Percentiles rank a stretch among this genome's conserved stretches.
Evolutionary conservation across 2,888 invertebrate species (phyloP).

Genomic region (Synanthedon vespiformis): DNA sequence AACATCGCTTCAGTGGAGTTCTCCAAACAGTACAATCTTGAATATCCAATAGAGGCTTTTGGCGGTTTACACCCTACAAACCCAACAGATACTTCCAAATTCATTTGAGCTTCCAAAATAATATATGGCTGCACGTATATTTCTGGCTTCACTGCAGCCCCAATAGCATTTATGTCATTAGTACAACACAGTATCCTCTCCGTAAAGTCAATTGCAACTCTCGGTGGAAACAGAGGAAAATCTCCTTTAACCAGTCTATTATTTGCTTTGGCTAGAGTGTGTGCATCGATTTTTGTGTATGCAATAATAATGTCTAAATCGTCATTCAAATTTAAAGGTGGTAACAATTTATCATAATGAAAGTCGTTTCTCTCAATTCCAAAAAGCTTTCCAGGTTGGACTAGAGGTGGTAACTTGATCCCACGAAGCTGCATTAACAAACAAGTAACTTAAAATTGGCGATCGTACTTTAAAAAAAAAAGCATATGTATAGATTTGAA

Average conservation of each 20-base stretch:
- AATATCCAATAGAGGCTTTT: slow-evolving; percentile 20
- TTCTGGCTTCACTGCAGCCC: slow-evolving; percentile 18
- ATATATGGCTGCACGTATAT: slow-evolving; percentile 28
- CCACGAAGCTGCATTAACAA: slow-evolving; percentile 35
- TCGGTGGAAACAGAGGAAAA: slow-evolving; percentile 40
- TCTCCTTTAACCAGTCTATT: slow-evolving; percentile 39
- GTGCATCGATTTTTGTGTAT: slow-evolving; percentile 40
- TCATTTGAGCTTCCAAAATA: slow-evolving; percentile 48
- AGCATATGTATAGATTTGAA: too few relatives aligned
- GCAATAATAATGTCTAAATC: slow-evolving; percentile 40
- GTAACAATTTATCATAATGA: slow-evolving; percentile 18
- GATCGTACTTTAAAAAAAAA: too few relatives aligned
- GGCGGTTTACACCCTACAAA: slow-evolving; percentile 42
- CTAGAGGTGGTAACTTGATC: slow-evolving; percentile 11
- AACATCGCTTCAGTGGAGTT: slow-evolving; percentile 17
- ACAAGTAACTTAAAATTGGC: slow-evolving; percentile 1
- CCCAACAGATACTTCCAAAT: slow-evolving; percentile 44
- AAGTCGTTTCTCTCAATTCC: slow-evolving; percentile 35
- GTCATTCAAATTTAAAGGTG: slow-evolving; percentile 12
- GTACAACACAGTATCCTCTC: slow-evolving; percentile 38
- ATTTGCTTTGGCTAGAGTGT: slow-evolving; percentile 23
- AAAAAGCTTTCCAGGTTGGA: slow-evolving; percentile 22
- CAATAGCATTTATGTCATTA: slow-evolving; percentile 46
- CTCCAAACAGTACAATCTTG: slow-evolving; percentile 36
- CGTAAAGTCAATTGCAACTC: slow-evolving; percentile 10